Base-by-base conservation (phyloP, 1,140 invertebrate genomes). In the Lordiphosa collinella region DNA sequence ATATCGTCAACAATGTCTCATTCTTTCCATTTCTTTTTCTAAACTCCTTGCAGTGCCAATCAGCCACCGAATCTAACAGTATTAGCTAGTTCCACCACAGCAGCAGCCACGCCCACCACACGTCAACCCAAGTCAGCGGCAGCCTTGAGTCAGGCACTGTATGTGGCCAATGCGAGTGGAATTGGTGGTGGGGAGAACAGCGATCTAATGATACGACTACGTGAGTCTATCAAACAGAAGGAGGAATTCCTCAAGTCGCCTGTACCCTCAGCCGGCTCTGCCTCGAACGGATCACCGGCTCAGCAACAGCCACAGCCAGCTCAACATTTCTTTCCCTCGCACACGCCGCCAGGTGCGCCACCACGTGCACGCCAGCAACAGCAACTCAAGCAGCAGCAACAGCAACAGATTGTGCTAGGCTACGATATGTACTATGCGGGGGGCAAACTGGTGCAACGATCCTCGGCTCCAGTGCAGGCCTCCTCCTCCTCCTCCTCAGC, bases 191-290 rank as follows among this genome's bases (percentile, higher is more conserved):
- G 68, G 14, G 86, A 88, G 11, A 86, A 86, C 47, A 88, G 79
- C 56, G 86, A 88, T 41, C 71, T 88, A 31, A 88, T 88, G 86
- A 82, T 88, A 50, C 78, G 86, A 38, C 49, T 96, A 68, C 91
- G 94, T 47, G 95, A 95, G 86, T 96, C 94, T 72, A 92, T 94
- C 67, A 95, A 96, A 71, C 94, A 96, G 74, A 97, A 96, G 79
- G 95, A 96, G 88, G 95, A 96, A 67, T 97, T 97, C 86, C 90
- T 97, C 25, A 92, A 92, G 67, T 90, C 94, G 50, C 94, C 94
- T 92, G 92, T 40, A 44, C 86, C 86, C 22, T 41, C 55, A 3
- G 66, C 57, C 18, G 34, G 62, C 13, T 50, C 64, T 25, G 55
- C 73, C 35, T 22, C 65, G 4, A 47, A 62, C 13, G 51, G 44